Conservation (phyloP, 2,797 vertebrate species). For the Acridotheres tristis region DNA sequence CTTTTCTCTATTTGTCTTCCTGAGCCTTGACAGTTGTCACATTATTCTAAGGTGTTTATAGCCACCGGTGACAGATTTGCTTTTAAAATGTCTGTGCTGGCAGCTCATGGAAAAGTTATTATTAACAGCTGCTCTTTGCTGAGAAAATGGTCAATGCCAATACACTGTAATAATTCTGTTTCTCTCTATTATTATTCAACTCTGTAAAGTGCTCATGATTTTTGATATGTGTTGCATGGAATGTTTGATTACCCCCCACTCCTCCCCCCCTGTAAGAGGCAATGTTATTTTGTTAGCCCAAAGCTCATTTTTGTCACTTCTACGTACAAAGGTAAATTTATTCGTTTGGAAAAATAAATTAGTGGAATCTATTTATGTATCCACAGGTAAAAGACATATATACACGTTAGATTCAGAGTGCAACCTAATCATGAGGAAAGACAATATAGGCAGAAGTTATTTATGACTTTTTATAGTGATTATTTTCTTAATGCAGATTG, state of each 20-base stretch:
- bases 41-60: not conserved
- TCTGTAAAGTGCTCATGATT: not conserved
- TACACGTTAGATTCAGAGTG: not conserved
- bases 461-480: not conserved
- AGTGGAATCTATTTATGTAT: not conserved
- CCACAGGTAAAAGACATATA: not conserved
- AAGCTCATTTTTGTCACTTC: not conserved
- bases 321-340: not conserved
- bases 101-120: not conserved
- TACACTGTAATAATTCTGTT: not conserved
- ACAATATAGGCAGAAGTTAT: not conserved
- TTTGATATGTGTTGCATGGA: not conserved
- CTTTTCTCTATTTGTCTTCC: not conserved
- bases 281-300: not conserved
- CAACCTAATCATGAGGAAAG: not conserved
- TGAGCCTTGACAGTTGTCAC: not conserved
- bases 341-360: not conserved
- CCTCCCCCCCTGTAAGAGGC: fast-evolving
- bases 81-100: constrained; percentile 14
- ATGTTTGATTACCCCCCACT: not conserved
- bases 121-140: not conserved
- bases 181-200: not conserved
- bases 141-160: not conserved
- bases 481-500: not conserved
- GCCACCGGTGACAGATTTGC: not conserved